Evolutionary conservation across 2,797 vertebrate species (phyloP), one percentile per base, ranked within the genome.

Genomic region (Kryptolebias ocellatus): DNA sequence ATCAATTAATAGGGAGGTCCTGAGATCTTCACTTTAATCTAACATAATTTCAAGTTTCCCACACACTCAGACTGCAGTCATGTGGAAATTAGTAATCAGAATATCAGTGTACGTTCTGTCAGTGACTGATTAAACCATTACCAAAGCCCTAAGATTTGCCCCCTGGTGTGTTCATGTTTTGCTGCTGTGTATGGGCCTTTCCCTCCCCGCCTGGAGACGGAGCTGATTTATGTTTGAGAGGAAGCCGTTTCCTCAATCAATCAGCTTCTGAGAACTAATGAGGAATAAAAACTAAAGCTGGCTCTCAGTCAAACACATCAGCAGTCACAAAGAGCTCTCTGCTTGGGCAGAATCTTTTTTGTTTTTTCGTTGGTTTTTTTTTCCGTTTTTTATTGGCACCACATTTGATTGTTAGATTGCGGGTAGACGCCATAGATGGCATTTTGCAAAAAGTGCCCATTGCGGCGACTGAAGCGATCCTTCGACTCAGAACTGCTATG

Each of bases 91-190:
- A 88, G 83, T 84, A 90, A 93, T 92, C 87, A 89, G 78, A 70
- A 81, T 87, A 87, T 83, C 83, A 88, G 75, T 76, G 79, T 86
- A 86, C 86, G 90, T 92, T 86, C 80, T 92, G 88, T 87, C 90
- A 89, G 89, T 91, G 91, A 93, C 92, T 91, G 92, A 93, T 94
- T 93, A 89, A 94, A 92, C 91, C 91, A 92, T 92, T 91, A 90
- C 83, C 89, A 80, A 83, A 86, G 82, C 81, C 68, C 72, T 60
- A 44, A 81, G 69, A 88, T 75, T 73, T 14, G 44, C 72, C 78
- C 74, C 65, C 69, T 51, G 60, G 76, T 83, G 74, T 78, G 81
- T 60, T 75, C 55, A 39, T 83, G 78, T 74, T 81, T 72, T 79
- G 75, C 71, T 67, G 58, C 78, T 53, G 78, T 37, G 63, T 51